A percentile compares a stretch with the other conserved stretches of the same genome.
Evolutionary conservation across 2,888 invertebrate species (phyloP).

Genomic region (Oegoconia quadripuncta): DNA sequence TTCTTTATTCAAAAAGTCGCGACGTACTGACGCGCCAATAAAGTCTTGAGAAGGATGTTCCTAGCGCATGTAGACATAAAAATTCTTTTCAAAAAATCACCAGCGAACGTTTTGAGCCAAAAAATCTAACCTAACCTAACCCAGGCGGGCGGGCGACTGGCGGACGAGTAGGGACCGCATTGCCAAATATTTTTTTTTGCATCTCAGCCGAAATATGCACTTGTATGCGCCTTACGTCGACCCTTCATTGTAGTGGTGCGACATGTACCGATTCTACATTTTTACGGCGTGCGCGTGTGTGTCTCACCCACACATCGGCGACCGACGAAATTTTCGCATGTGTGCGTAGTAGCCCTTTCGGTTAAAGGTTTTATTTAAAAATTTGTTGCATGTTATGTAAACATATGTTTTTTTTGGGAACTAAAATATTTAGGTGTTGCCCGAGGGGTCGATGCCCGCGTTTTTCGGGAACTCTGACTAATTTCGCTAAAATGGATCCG

Average conservation of each 20-base stretch:
- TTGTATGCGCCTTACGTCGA: slow-evolving; percentile 79
- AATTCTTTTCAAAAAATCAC: slow-evolving; percentile 69
- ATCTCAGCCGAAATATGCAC: slow-evolving; percentile 80
- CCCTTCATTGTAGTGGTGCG: slow-evolving; percentile 78
- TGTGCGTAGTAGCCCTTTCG: slow-evolving; percentile 64
- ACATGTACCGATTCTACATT: slow-evolving; percentile 74
- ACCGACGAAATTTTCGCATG: slow-evolving; percentile 61
- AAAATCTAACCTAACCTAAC: slow-evolving; percentile 80
- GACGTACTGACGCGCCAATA: slow-evolving; percentile 57
- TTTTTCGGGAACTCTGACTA: slow-evolving; percentile 77
- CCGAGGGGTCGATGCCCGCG: slow-evolving; percentile 64
- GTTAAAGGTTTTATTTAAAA: slow-evolving; percentile 64
- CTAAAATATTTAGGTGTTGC: slow-evolving; percentile 73
- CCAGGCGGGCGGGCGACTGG: slow-evolving; percentile 78
- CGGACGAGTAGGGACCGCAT: slow-evolving; percentile 78
- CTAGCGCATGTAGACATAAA: slow-evolving; percentile 59
- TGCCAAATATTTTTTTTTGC: slow-evolving; percentile 80
- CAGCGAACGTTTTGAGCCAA: slow-evolving; percentile 78
- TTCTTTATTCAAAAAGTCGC: slow-evolving; percentile 68
- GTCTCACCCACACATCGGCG: slow-evolving; percentile 58
- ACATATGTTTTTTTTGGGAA: slow-evolving; percentile 63
- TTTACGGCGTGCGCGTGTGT: slow-evolving; percentile 65
- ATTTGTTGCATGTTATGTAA: slow-evolving; percentile 74
- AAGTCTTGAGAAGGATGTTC: slow-evolving; percentile 57
- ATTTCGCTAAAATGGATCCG: slow-evolving; percentile 63